Evolutionary conservation across 2,888 invertebrate species (phyloP).

Genomic region (Drosophila villosipedis): DNA sequence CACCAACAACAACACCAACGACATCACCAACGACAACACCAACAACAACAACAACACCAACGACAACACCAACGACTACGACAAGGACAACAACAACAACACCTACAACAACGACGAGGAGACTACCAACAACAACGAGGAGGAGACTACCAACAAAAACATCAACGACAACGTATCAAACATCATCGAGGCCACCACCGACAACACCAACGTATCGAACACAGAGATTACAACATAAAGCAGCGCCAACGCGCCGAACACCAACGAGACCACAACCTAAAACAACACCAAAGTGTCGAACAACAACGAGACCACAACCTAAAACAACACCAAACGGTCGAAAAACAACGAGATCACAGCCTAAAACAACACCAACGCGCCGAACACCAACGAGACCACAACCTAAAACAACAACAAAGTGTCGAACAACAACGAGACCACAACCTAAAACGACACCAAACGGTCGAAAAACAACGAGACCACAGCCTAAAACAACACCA

Average conservation of each 20-base stretch:
- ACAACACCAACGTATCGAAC: not conserved
- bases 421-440: not conserved
- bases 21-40: not conserved
- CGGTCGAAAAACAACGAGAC: not conserved
- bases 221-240: not conserved
- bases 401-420: not conserved
- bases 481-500: not conserved
- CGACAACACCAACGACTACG: not conserved
- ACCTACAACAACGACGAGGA: not conserved
- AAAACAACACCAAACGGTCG: not conserved
- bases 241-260: not conserved
- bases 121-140: not conserved
- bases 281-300: not conserved
- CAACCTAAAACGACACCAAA: too few species aligned
- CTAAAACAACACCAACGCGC: not conserved
- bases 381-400: not conserved
- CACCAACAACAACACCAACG: not conserved
- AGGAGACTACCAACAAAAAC: not conserved
- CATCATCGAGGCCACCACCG: not conserved
- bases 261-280: not conserved
- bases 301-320: too few species aligned
- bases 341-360: not conserved
- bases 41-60: not conserved
- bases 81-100: too few species aligned
- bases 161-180: not conserved